Conservation (phyloP, 2,113 vertebrate genomes). For the Terrapene triunguis region DNA sequence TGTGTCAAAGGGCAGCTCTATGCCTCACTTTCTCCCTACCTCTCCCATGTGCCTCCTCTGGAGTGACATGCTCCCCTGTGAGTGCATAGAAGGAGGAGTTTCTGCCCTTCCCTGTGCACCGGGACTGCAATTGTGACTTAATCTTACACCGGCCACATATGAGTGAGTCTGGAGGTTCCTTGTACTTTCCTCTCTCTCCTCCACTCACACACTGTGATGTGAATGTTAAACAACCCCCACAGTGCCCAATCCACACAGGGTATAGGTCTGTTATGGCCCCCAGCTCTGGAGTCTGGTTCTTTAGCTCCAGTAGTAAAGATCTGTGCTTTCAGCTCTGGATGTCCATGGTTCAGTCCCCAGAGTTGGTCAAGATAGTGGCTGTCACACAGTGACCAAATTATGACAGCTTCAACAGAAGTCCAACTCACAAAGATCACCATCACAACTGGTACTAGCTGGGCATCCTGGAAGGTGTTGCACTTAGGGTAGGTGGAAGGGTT, state of each 20-base stretch:
- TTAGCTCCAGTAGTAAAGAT: neutral
- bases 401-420: neutral
- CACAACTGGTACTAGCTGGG: neutral
- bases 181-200: neutral
- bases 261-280: neutral
- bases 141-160: neutral
- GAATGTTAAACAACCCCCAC: neutral
- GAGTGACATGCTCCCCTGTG: neutral
- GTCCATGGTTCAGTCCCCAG: neutral
- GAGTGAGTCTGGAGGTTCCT: neutral
- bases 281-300: neutral
- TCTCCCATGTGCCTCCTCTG: neutral
- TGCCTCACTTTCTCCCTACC: neutral
- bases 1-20: rapidly evolving
- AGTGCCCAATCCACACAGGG: neutral
- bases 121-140: neutral
- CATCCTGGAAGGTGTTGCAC: neutral
- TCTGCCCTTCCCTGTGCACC: neutral
- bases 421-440: neutral
- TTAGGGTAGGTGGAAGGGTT: neutral
- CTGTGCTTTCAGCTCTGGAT: neutral
- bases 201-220: neutral
- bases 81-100: neutral
- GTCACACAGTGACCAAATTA: neutral
- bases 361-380: rapidly evolving